These are phyloP conservation scores for Athetis lepigone DNA, from an alignment of 2,888 invertebrate genomes.

Conservation along the genomic window DNA sequence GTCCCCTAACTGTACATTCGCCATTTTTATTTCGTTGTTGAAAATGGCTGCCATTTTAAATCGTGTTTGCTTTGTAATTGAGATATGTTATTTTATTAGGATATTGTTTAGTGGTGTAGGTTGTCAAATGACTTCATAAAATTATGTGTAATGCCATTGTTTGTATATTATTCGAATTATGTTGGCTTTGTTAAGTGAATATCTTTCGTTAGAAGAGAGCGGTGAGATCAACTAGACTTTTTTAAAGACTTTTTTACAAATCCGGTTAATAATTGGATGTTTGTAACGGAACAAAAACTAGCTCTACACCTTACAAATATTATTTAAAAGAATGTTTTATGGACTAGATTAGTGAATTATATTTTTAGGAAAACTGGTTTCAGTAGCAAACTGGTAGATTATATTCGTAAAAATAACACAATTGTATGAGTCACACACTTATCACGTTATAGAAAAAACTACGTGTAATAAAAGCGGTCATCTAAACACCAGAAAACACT, in stretches of 20 bases:
- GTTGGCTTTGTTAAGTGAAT: neutral
- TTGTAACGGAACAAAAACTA: constrained; percentile 23
- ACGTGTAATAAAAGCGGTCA: constrained; percentile 20
- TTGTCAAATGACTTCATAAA: neutral
- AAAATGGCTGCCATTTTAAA: constrained; percentile 4
- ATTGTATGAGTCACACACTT: constrained; percentile 7
- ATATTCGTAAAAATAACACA: constrained; percentile 14
- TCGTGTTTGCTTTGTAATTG: constrained; percentile 20
- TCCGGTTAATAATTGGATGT: constrained; percentile 12
- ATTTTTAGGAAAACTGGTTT: constrained; percentile 28
- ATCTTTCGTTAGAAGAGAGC: neutral
- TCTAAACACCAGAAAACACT: constrained; percentile 28
- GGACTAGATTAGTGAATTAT: constrained; percentile 12
- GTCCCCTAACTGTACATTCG: constrained; percentile 35
- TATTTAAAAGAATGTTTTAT: constrained; percentile 1
- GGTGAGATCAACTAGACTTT: neutral
- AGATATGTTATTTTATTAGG: constrained; percentile 9
- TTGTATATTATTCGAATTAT: neutral
- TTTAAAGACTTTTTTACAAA: neutral
- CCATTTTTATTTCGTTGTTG: constrained; percentile 25
- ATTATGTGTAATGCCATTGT: neutral
- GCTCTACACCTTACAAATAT: neutral
- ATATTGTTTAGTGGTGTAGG: constrained; percentile 7
- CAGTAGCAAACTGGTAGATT: constrained; percentile 25
- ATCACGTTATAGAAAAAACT: neutral